Conservation (phyloP, 1,140 invertebrate species). For the Bilobella aurantiaca region DNA sequence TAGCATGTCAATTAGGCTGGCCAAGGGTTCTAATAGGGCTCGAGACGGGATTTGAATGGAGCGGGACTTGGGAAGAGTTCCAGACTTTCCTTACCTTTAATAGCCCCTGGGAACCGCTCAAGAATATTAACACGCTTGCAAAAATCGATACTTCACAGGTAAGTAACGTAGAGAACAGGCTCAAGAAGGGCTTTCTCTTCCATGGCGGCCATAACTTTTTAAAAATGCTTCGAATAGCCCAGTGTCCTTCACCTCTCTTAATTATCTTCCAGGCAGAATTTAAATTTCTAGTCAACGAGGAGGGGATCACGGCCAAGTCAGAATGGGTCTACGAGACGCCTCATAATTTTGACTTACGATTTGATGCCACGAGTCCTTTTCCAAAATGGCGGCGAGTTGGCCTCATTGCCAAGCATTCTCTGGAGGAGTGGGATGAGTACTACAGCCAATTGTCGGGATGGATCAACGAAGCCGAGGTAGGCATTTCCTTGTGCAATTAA, state of each 20-base stretch:
- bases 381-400: conserved; percentile 12
- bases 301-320: conserved; percentile 24
- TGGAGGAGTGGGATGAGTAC: conserved; percentile 22
- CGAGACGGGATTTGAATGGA: conserved; percentile 27
- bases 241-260: neutral
- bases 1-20: conserved; percentile 31
- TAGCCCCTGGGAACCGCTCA: conserved; percentile 31
- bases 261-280: conserved; percentile 19
- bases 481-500: no score
- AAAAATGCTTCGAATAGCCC: no score
- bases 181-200: no score
- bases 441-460: conserved; percentile 23
- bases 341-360: conserved; percentile 23
- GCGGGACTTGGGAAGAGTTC: conserved; percentile 31
- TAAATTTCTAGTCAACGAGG: conserved; percentile 28
- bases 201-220: neutral
- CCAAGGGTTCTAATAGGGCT: conserved; percentile 29
- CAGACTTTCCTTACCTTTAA: conserved; percentile 22
- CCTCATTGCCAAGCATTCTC: conserved; percentile 25
- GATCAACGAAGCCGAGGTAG: conserved; percentile 32
- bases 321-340: conserved; percentile 24
- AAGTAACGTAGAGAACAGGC: no score
- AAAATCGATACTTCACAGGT: conserved; percentile 34
- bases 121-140: conserved; percentile 28
- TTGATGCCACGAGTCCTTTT: conserved; percentile 26